Evolutionary conservation across 2,113 vertebrate genomes (phyloP).

Genomic region (Rhinoderma darwinii): DNA sequence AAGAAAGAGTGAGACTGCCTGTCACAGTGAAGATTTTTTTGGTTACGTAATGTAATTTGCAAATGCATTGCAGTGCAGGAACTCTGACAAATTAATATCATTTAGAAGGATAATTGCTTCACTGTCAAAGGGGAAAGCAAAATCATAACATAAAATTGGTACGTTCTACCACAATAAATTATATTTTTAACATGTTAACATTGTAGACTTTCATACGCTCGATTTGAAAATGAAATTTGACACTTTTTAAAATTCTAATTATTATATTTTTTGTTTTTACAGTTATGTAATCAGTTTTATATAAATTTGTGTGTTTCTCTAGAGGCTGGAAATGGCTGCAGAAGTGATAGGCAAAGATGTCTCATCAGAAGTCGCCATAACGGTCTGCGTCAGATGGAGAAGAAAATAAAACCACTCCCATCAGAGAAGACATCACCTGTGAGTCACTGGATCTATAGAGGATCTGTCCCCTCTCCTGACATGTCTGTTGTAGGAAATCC

Average conservation of each 20-base stretch:
- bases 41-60: conserved; percentile 25
- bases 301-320: neutral
- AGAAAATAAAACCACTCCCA: too few relatives aligned
- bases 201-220: neutral
- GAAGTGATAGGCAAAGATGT: too few relatives aligned
- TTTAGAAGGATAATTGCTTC: conserved; percentile 18
- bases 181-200: neutral
- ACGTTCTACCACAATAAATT: neutral
- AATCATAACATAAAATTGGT: conserved; percentile 27
- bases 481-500: too few relatives aligned
- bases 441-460: too few relatives aligned
- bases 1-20: neutral
- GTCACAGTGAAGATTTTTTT: neutral
- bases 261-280: neutral
- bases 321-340: too few relatives aligned
- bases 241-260: neutral
- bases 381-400: too few relatives aligned
- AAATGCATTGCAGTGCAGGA: neutral
- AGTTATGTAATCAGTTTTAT: neutral
- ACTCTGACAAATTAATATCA: conserved; percentile 34
- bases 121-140: neutral
- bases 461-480: too few relatives aligned
- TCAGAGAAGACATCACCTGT: too few relatives aligned
- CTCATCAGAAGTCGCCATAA: too few relatives aligned
- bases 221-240: neutral